These are phyloP conservation scores for Gulo gulo DNA, from an alignment of 2,113 vertebrate species.

Conservation along the genomic window DNA sequence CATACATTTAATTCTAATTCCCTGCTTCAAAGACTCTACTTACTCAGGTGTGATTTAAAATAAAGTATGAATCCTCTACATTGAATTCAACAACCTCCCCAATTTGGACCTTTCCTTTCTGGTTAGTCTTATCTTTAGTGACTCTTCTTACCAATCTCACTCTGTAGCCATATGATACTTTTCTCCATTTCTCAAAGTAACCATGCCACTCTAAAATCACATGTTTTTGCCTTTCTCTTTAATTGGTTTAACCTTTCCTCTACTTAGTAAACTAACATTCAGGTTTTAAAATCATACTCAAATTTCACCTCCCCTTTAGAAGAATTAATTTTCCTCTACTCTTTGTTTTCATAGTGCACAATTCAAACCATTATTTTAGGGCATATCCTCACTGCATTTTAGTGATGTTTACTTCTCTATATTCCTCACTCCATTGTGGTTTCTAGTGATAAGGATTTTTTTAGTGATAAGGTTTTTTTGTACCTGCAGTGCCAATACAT, in stretches of 20 bases:
- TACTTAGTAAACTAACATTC: neutral
- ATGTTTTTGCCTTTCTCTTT: neutral
- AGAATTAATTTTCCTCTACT: neutral
- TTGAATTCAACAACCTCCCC: neutral
- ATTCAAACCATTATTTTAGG: neutral
- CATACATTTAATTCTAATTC: neutral
- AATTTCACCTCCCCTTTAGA: neutral
- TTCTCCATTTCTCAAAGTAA: neutral
- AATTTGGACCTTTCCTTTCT: neutral
- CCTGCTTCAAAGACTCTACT: neutral
- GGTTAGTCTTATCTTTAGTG: neutral
- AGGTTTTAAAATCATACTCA: neutral
- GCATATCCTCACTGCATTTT: neutral
- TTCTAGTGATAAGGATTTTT: neutral
- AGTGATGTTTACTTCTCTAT: neutral
- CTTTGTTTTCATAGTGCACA: neutral
- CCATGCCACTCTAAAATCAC: neutral
- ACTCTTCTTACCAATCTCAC: neutral
- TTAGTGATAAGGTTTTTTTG: neutral
- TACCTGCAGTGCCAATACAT: neutral
- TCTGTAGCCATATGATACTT: neutral
- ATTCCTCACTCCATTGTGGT: neutral
- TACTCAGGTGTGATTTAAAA: neutral
- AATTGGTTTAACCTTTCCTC: neutral
- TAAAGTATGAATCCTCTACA: neutral